phyloP scores from a whole-genome alignment of 1,140 invertebrate species.

The Trinorchestia longiramus region DNA sequence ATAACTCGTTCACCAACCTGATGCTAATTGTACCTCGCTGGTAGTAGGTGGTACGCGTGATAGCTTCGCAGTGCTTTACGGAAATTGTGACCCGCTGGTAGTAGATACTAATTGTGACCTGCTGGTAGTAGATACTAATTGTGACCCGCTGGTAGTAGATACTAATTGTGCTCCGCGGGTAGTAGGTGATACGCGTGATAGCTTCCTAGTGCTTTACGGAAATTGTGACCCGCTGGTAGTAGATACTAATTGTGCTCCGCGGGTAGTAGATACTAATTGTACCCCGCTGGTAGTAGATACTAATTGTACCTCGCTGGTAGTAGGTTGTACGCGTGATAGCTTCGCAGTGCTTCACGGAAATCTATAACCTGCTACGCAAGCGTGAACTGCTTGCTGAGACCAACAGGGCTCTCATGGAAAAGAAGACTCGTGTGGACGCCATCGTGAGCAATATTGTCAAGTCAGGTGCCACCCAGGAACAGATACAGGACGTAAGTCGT shows the following conservation, averaged over 20 bases:
- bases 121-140: too few species aligned
- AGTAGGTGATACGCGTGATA: constrained; percentile 79
- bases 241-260: too few species aligned
- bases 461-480: constrained; percentile 79
- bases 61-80: constrained; percentile 82
- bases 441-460: constrained; percentile 82
- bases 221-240: constrained; percentile 82
- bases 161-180: too few species aligned
- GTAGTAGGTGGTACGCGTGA: constrained; percentile 78
- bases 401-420: constrained; percentile 84
- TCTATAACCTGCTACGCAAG: constrained; percentile 79
- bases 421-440: constrained; percentile 84
- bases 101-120: too few species aligned
- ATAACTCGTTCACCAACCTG: too few species aligned
- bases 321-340: constrained; percentile 80
- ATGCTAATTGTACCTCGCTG: neutral
- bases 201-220: constrained; percentile 83
- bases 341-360: constrained; percentile 81
- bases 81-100: constrained; percentile 82
- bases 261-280: too few species aligned
- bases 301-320: neutral
- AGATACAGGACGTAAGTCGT: constrained; percentile 79
- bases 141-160: too few species aligned
- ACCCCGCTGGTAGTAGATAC: too few species aligned
- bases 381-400: constrained; percentile 75